Conservation (phyloP, 2,888 invertebrate species). For the Harmothoe impar region DNA sequence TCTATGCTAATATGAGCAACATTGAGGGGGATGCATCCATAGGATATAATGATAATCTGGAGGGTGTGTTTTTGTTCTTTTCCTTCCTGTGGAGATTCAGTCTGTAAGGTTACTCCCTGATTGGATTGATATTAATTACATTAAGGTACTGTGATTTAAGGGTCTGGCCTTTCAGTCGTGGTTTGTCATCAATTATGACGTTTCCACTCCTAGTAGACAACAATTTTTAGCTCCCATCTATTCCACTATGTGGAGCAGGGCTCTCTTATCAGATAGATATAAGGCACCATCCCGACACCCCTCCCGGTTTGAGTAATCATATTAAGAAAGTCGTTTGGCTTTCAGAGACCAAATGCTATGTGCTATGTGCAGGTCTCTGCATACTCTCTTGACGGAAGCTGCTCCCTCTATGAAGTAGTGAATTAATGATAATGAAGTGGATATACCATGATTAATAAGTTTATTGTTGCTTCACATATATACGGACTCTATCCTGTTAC, state of each 20-base stretch:
- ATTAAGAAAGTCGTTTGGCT: neutral
- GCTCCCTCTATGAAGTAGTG: too few species aligned
- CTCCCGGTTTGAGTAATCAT: neutral
- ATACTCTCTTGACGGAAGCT: neutral
- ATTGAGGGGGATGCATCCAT: neutral
- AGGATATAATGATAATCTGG: neutral
- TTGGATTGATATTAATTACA: constrained; percentile 42
- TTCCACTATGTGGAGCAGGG: neutral
- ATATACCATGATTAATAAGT: too few species aligned
- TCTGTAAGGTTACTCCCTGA: neutral
- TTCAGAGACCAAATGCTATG: neutral
- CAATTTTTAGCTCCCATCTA: neutral
- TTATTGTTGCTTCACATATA: too few species aligned
- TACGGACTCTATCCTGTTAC: too few species aligned
- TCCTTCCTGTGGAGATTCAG: neutral
- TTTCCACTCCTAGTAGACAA: neutral
- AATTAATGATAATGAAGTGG: too few species aligned
- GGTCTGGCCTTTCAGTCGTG: constrained; percentile 34
- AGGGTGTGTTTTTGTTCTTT: neutral
- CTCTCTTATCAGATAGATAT: neutral
- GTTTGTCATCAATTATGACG: constrained; percentile 9
- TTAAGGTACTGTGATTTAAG: neutral
- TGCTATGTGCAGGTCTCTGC: neutral
- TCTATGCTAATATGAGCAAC: too few species aligned
- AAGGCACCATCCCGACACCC: neutral